These are phyloP conservation scores for Drosophila oshimai DNA, from an alignment of 1,140 invertebrate genomes.

Conservation along the genomic window DNA sequence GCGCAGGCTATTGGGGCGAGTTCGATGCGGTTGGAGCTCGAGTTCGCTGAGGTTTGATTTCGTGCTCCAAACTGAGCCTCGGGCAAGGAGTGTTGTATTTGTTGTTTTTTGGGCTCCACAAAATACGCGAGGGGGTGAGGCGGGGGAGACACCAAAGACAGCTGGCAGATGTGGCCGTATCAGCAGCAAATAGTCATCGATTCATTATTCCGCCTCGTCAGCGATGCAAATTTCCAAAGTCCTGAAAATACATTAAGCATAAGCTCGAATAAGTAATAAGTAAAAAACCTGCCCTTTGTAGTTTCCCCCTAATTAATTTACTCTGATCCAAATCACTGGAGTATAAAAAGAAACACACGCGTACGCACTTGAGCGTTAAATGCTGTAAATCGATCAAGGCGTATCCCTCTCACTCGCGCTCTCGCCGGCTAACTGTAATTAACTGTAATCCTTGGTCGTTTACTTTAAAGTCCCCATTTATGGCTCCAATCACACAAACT, in stretches of 20 bases:
- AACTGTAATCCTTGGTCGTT: slow-evolving; percentile 66
- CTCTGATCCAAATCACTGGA: slow-evolving; percentile 30
- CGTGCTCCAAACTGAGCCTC: not conserved
- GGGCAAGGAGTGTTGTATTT: slow-evolving; percentile 11
- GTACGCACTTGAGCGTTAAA: slow-evolving; percentile 70
- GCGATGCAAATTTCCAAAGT: slow-evolving; percentile 56
- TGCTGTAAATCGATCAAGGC: slow-evolving; percentile 72
- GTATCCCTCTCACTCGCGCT: slow-evolving; percentile 38
- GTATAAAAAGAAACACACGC: slow-evolving; percentile 32
- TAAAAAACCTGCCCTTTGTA: slow-evolving; percentile 22
- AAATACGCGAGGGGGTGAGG: slow-evolving; percentile 27
- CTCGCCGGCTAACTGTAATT: slow-evolving; percentile 62
- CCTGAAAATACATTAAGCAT: slow-evolving; percentile 38
- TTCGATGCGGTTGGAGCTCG: slow-evolving; percentile 46
- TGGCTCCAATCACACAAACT: slow-evolving; percentile 33
- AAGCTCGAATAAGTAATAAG: slow-evolving; percentile 36
- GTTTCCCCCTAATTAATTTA: slow-evolving; percentile 7
- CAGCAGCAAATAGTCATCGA: slow-evolving; percentile 74
- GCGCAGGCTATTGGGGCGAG: slow-evolving; percentile 39
- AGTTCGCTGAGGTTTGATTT: slow-evolving; percentile 1
- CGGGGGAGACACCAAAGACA: slow-evolving; percentile 31
- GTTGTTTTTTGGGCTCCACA: slow-evolving; percentile 41
- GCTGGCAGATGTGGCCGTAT: slow-evolving; percentile 68
- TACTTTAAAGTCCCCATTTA: slow-evolving; percentile 58
- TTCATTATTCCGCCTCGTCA: slow-evolving; percentile 64